Evolutionary conservation across 2,113 vertebrate genomes (phyloP).

Genomic region (Oryctolagus cuniculus): mOryCun1.1 NC_091435.1:48769501-48770000

Average conservation of each 20-base stretch:
- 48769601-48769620: slow-evolving; percentile 48
- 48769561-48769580: neutral
- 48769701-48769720: neutral
- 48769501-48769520: neutral
- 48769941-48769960: slow-evolving; percentile 72
- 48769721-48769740: neutral
- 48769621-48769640: neutral
- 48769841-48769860: slow-evolving; percentile 80
- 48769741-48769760: neutral
- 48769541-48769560: neutral
- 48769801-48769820: slow-evolving; percentile 69
- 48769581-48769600: slow-evolving; percentile 35
- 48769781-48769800: slow-evolving; percentile 76
- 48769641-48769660: neutral
- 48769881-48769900: slow-evolving; percentile 83
- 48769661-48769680: slow-evolving; percentile 20
- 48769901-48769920: slow-evolving; percentile 71
- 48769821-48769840: slow-evolving; percentile 77
- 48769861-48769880: slow-evolving; percentile 79
- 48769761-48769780: neutral
- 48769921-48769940: slow-evolving; percentile 72
- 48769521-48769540: slow-evolving; percentile 7
- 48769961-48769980: slow-evolving; percentile 62
- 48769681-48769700: slow-evolving; percentile 61
- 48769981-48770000: slow-evolving; percentile 73